phyloP scores from a whole-genome alignment of 2,797 vertebrate species.

The Orientallactaga sibirica region DNA sequence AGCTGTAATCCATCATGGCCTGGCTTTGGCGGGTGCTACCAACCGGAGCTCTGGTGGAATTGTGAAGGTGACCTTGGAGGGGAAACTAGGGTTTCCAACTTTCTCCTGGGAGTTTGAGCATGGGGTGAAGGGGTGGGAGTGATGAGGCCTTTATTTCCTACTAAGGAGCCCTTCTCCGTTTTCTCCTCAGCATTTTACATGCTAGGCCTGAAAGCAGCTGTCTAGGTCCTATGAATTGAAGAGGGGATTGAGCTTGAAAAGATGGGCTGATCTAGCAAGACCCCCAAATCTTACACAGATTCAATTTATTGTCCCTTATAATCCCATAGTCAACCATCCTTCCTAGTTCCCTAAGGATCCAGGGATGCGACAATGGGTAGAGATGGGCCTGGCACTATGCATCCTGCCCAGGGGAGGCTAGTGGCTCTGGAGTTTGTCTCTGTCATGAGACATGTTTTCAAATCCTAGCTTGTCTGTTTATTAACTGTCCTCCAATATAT shows the following conservation, averaged over 20 bases:
- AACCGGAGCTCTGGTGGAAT: conserved; percentile 89
- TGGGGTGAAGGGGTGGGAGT: neutral
- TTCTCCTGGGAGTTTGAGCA: conserved; percentile 25
- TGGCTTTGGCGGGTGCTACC: conserved; percentile 88
- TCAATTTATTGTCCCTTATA: neutral
- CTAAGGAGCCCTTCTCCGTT: neutral
- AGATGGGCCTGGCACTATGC: neutral
- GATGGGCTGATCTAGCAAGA: neutral
- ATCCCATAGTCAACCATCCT: neutral
- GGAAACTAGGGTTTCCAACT: conserved; percentile 59
- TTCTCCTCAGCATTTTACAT: conserved; percentile 7
- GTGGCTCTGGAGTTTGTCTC: conserved; percentile 27
- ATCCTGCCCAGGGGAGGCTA: neutral
- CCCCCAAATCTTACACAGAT: neutral
- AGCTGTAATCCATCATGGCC: conserved; percentile 92
- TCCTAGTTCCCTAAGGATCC: neutral
- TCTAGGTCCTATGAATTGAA: neutral
- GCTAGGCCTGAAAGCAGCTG: neutral
- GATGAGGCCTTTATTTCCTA: neutral
- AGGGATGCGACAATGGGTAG: neutral
- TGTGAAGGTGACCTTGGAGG: conserved; percentile 91
- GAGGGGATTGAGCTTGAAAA: conserved; percentile 17
- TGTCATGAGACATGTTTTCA: conserved; percentile 31
- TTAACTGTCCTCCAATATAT: neutral
- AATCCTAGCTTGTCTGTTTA: neutral